Evolutionary conservation across 2,797 vertebrate species (phyloP).

Genomic region (Clarias pachynema): DNA sequence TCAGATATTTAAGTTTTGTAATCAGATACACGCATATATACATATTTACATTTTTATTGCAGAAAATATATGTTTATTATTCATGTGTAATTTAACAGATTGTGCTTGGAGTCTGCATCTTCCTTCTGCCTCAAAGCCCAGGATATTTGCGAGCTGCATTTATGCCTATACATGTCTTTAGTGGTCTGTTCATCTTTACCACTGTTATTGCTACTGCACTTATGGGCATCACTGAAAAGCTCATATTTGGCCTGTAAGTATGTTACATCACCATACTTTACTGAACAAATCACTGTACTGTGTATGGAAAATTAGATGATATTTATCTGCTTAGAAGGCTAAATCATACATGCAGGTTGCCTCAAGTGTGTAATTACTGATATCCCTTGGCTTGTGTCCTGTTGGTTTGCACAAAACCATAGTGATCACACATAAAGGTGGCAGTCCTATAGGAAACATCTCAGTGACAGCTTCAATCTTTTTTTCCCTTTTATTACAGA

Average conservation of each 20-base stretch:
- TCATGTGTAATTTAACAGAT: conserved; percentile 75
- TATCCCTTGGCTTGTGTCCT: background rate
- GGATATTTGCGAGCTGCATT: conserved; percentile 73
- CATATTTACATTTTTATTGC: background rate
- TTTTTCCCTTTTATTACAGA: background rate
- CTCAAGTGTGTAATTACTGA: conserved; percentile 20
- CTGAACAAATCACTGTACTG: background rate
- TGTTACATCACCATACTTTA: conserved; percentile 5
- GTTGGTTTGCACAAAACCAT: background rate
- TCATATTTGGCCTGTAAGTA: conserved; percentile 91
- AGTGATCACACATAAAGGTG: background rate
- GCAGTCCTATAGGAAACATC: background rate
- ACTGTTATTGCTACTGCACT: conserved; percentile 83
- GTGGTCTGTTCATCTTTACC: conserved; percentile 85
- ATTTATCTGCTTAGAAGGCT: background rate
- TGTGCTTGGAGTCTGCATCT: conserved; percentile 81
- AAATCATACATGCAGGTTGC: background rate
- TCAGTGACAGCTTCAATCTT: background rate
- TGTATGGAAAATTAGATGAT: background rate
- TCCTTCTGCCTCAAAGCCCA: conserved; percentile 85
- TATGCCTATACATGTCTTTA: conserved; percentile 88
- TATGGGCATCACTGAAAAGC: conserved; percentile 94
- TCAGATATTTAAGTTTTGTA: background rate
- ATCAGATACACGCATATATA: background rate
- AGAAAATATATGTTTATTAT: background rate